Evolutionary conservation across 2,888 invertebrate species (phyloP).

Genomic region (Drosophila putrida): DNA sequence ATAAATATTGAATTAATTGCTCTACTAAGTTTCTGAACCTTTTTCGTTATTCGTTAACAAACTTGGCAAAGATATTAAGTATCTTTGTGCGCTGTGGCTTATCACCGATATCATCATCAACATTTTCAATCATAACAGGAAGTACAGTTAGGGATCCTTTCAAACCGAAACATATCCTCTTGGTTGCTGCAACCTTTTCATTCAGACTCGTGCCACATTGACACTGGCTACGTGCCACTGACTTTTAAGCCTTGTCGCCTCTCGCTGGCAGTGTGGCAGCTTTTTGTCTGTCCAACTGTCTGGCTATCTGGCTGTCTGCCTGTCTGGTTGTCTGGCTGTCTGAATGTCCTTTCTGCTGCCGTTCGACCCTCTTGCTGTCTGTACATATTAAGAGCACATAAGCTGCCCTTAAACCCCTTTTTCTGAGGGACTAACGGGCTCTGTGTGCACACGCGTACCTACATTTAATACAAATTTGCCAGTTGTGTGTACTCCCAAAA

Average conservation of each 20-base stretch:
- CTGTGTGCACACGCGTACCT: conserved; percentile 45
- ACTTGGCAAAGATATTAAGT: neutral
- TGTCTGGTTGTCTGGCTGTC: neutral
- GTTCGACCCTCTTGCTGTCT: conserved; percentile 32
- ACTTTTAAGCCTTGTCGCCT: conserved; percentile 60
- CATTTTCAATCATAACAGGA: conserved; percentile 46
- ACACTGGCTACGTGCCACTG: conserved; percentile 50
- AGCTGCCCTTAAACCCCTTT: conserved; percentile 76
- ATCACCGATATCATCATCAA: conserved; percentile 30
- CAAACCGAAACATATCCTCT: neutral
- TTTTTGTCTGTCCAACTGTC: conserved; percentile 10
- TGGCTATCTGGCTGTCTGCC: conserved; percentile 7
- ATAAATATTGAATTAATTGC: too few relatives aligned
- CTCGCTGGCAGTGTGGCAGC: conserved; percentile 9
- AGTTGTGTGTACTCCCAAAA: conserved; percentile 72
- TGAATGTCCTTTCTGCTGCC: neutral
- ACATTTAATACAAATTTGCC: conserved; percentile 76
- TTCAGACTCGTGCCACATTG: conserved; percentile 20
- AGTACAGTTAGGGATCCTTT: conserved; percentile 31
- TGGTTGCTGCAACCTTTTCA: conserved; percentile 27
- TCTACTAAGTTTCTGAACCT: neutral
- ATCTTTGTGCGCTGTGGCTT: conserved; percentile 14
- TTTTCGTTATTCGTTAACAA: neutral
- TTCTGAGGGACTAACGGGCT: conserved; percentile 37
- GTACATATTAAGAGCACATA: conserved; percentile 69